Conservation (phyloP, 1,140 invertebrate species). For the Drosophila nigrodunni region DNA sequence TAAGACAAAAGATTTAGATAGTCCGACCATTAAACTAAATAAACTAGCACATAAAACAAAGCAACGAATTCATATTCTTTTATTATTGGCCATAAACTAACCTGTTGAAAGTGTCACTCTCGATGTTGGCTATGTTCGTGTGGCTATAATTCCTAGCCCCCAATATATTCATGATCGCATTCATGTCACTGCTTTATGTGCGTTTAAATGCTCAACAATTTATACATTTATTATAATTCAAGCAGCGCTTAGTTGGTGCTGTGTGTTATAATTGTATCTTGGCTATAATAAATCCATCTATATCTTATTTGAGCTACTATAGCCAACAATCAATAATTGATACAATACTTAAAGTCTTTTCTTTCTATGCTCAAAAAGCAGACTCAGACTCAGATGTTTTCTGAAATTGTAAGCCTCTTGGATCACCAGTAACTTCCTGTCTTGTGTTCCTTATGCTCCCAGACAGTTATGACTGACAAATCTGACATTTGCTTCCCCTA, state of each 20-base stretch:
- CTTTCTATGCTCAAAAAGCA: background rate
- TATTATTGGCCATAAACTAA: conserved; percentile 4
- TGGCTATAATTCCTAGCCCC: background rate
- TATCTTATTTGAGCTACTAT: no score
- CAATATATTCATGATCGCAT: conserved; percentile 2
- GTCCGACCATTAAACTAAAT: background rate
- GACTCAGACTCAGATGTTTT: conserved; percentile 11
- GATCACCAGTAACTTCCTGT: conserved; percentile 37
- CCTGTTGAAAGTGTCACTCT: background rate
- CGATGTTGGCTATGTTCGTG: background rate
- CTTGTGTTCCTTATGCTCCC: conserved; percentile 34
- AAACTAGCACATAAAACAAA: conserved; percentile 4
- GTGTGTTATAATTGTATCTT: no score
- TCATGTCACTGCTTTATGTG: background rate
- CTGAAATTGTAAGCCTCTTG: conserved; percentile 25
- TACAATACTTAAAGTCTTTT: no score
- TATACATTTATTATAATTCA: conserved; percentile 4
- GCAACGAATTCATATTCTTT: conserved; percentile 22
- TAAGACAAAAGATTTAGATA: background rate
- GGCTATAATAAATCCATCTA: no score
- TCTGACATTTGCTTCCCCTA: conserved; percentile 35
- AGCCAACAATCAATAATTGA: no score
- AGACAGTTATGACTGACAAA: conserved; percentile 52
- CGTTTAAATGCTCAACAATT: background rate
- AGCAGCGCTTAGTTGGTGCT: background rate